Percentiles rank a stretch among this genome's conserved stretches.
These are phyloP conservation scores for Propithecus perrieri DNA, from an alignment of 2,797 vertebrate genomes.

Conservation along the genomic window DNA sequence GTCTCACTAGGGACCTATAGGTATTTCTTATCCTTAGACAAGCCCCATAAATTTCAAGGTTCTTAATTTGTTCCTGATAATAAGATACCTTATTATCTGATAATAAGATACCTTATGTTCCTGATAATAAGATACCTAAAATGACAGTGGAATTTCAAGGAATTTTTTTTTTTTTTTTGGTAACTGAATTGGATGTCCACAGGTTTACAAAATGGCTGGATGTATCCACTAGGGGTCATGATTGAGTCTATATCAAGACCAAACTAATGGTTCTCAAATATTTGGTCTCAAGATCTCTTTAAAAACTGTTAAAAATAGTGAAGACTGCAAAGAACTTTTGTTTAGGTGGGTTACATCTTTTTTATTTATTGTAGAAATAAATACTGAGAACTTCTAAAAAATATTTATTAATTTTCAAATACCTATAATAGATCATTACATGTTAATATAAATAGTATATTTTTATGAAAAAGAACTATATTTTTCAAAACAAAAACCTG, in stretches of 20 bases:
- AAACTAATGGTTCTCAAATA: not conserved
- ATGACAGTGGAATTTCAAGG: not conserved
- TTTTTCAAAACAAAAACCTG: not conserved
- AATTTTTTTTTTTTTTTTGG: not conserved
- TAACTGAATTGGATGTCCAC: not conserved
- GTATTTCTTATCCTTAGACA: not conserved
- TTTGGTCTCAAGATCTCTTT: not conserved
- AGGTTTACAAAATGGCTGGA: not conserved
- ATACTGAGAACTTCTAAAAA: not conserved
- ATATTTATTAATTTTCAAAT: not conserved
- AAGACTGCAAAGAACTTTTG: not conserved
- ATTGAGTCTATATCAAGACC: not conserved
- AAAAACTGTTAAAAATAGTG: slow-evolving; percentile 19
- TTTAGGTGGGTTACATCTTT: not conserved
- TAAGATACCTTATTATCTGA: not conserved
- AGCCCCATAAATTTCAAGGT: not conserved
- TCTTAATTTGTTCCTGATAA: not conserved
- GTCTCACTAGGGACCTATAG: not conserved
- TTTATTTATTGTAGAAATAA: not conserved
- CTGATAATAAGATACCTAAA: not conserved
- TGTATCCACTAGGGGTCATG: slow-evolving; percentile 64
- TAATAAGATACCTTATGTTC: not conserved
- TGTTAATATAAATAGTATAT: not conserved
- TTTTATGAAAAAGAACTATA: slow-evolving; percentile 7
- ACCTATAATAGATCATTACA: not conserved